Conservation (phyloP, 2,888 invertebrate species). For the Thereva unica region DNA sequence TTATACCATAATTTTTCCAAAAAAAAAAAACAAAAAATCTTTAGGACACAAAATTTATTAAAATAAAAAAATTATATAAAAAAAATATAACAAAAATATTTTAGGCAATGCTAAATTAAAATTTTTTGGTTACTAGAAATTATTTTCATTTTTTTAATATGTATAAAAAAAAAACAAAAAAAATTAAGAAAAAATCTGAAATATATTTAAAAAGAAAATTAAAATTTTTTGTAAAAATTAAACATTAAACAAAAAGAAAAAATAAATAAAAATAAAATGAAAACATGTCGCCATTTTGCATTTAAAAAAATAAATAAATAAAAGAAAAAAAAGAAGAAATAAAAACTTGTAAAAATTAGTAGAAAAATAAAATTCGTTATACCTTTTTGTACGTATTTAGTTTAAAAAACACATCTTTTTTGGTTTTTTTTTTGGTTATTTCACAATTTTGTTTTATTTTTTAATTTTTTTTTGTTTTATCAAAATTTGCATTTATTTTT, state of each 20-base stretch:
- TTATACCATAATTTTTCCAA: too few relatives aligned
- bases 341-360: not conserved
- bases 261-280: conserved; percentile 12
- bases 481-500: not conserved
- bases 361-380: conserved; percentile 25
- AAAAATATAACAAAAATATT: too few relatives aligned
- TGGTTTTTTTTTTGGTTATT: conserved; percentile 9
- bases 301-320: conserved; percentile 14
- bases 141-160: too few relatives aligned
- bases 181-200: conserved; percentile 22
- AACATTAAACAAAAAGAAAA: conserved; percentile 9
- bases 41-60: too few relatives aligned
- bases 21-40: too few relatives aligned
- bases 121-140: too few relatives aligned
- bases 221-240: conserved; percentile 1
- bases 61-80: too few relatives aligned
- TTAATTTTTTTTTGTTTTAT: conserved; percentile 10
- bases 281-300: conserved; percentile 34
- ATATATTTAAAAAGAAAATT: conserved; percentile 16
- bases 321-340: conserved; percentile 4
- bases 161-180: not conserved
- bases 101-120: too few relatives aligned
- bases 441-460: conserved; percentile 14
- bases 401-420: not conserved
- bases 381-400: conserved; percentile 28